Conservation (phyloP, 2,888 invertebrate species). For the Hydropsyche betteni region DNA sequence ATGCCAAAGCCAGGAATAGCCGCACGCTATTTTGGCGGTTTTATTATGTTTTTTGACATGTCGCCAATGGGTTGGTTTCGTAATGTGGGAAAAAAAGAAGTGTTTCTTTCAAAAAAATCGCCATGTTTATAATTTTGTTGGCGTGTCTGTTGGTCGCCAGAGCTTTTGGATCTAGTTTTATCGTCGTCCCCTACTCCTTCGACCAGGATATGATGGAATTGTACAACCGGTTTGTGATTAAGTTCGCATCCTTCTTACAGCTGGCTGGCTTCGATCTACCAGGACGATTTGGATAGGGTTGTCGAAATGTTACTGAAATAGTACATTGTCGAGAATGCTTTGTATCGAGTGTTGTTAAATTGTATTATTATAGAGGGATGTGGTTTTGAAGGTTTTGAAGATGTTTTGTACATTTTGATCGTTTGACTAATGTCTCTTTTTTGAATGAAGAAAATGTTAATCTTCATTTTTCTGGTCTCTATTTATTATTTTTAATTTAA, state of each 20-base stretch:
- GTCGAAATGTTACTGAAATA: too few species aligned
- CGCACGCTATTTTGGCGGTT: constrained; percentile 38
- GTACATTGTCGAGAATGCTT: too few species aligned
- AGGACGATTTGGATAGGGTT: too few species aligned
- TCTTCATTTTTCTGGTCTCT: too few species aligned
- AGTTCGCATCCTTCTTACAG: constrained; percentile 18
- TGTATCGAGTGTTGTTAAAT: too few species aligned
- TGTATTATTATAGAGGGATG: too few species aligned
- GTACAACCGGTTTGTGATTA: constrained; percentile 25
- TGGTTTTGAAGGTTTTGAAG: too few species aligned
- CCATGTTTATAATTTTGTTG: background rate
- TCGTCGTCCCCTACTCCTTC: constrained; percentile 3
- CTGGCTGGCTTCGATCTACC: too few species aligned
- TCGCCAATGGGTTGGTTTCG: constrained; percentile 35
- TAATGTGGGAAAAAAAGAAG: background rate
- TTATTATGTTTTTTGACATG: constrained; percentile 39
- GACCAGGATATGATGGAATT: constrained; percentile 28
- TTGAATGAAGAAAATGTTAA: too few species aligned
- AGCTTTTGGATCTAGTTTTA: constrained; percentile 24
- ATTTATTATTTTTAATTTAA: too few species aligned
- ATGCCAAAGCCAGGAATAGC: constrained; percentile 10
- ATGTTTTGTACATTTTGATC: too few species aligned
- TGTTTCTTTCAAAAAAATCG: background rate
- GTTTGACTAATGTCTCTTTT: too few species aligned
- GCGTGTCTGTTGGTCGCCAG: background rate